Evolutionary conservation across 2,113 vertebrate species (phyloP).

Genomic region (Zosterops pallidus): DNA sequence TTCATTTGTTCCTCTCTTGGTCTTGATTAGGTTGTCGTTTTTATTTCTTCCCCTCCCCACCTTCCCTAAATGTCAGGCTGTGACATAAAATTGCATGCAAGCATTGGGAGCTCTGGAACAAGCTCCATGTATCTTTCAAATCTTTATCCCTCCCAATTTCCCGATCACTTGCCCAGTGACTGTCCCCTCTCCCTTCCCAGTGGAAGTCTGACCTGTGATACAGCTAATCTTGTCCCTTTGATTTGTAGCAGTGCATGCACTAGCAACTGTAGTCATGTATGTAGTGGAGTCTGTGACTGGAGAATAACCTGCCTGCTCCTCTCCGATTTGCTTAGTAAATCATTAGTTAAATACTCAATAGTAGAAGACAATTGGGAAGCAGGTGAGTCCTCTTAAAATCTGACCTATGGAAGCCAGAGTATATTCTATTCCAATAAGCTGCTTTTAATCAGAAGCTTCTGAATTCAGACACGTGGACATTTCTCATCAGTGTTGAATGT

Average conservation of each 20-base stretch:
- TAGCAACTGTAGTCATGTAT: constrained; percentile 22
- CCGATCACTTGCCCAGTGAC: background rate
- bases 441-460: constrained; percentile 10
- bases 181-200: constrained; percentile 1
- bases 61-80: constrained; percentile 68
- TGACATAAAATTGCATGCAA: constrained; percentile 67
- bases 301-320: constrained; percentile 71
- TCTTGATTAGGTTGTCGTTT: constrained; percentile 57
- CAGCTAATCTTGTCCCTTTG: constrained; percentile 49
- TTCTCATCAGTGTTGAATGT: background rate
- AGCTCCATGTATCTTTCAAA: constrained; percentile 50
- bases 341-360: background rate
- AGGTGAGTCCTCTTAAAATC: constrained; percentile 56
- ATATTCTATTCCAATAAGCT: background rate
- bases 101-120: constrained; percentile 68
- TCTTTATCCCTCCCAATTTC: background rate
- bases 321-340: background rate
- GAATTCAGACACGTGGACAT: background rate
- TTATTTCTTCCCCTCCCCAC: constrained; percentile 60
- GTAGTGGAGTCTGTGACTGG: constrained; percentile 55
- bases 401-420: background rate
- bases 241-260: constrained; percentile 62
- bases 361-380: constrained; percentile 36
- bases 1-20: constrained; percentile 75
- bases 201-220: constrained; percentile 46